Conservation (phyloP, 2,888 invertebrate genomes). For the Synanthedon andrenaeformis region DNA sequence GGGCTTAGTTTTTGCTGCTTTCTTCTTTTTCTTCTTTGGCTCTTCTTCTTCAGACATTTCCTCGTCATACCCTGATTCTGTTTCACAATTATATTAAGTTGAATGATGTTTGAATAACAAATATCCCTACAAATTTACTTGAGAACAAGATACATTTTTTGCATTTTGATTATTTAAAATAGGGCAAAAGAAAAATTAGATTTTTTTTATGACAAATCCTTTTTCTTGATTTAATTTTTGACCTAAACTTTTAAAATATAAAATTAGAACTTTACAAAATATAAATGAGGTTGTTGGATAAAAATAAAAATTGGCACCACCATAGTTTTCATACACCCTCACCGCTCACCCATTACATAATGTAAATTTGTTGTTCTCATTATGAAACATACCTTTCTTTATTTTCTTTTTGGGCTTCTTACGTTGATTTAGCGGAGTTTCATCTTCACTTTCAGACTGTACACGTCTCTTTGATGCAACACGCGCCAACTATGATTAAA, state of each 20-base stretch:
- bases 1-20: conserved; percentile 33
- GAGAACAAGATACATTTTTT: no score
- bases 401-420: conserved; percentile 78
- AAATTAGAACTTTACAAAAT: background rate
- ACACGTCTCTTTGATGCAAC: conserved; percentile 37
- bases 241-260: background rate
- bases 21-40: conserved; percentile 71
- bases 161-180: no score
- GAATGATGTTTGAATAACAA: background rate
- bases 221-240: no score
- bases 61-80: conserved; percentile 68
- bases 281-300: no score
- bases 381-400: conserved; percentile 55
- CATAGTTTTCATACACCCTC: no score
- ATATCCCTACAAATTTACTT: background rate
- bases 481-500: conserved; percentile 24
- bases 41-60: conserved; percentile 67
- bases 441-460: conserved; percentile 76
- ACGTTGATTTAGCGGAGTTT: conserved; percentile 76
- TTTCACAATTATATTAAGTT: conserved; percentile 5
- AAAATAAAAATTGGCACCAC: no score
- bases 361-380: no score
- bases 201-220: no score
- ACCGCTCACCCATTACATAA: background rate
- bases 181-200: no score